phyloP scores from a whole-genome alignment of 2,888 invertebrate genomes.

The Schizotus pectinicornis region DNA sequence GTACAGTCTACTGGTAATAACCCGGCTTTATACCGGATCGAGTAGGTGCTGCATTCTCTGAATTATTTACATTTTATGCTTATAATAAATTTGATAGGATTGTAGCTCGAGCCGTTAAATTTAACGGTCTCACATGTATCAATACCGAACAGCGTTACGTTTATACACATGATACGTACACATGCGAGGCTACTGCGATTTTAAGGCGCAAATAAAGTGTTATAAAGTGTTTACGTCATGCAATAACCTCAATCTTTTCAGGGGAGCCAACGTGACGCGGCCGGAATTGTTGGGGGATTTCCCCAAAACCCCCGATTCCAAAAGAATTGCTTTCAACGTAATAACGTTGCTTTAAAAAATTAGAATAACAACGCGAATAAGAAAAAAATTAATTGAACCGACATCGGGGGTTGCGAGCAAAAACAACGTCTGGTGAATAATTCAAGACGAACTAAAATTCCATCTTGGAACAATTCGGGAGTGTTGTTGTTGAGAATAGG shows the following conservation, averaged over 20 bases:
- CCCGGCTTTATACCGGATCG: conserved; percentile 21
- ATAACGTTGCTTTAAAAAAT: too few species aligned
- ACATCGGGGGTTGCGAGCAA: too few species aligned
- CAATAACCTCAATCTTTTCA: conserved; percentile 22
- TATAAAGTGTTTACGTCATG: conserved; percentile 25
- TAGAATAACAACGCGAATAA: too few species aligned
- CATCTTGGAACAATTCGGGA: too few species aligned
- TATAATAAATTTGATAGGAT: conserved; percentile 36
- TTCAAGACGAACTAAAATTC: too few species aligned
- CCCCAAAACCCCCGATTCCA: too few species aligned
- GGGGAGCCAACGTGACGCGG: background rate
- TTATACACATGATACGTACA: conserved; percentile 16
- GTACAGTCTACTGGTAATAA: conserved; percentile 20
- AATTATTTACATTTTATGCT: conserved; percentile 36
- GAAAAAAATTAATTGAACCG: too few species aligned
- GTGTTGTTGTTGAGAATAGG: too few species aligned
- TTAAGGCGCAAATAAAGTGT: conserved; percentile 24
- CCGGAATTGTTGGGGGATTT: conserved; percentile 8
- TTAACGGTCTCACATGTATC: conserved; percentile 25
- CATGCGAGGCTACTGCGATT: conserved; percentile 7
- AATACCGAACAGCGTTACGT: conserved; percentile 21
- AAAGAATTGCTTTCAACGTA: too few species aligned
- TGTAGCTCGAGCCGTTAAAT: conserved; percentile 27
- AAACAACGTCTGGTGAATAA: too few species aligned
- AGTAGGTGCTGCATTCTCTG: conserved; percentile 16